phyloP scores from a whole-genome alignment of 2,888 invertebrate species.

The Carpatolechia fugitivella region DNA sequence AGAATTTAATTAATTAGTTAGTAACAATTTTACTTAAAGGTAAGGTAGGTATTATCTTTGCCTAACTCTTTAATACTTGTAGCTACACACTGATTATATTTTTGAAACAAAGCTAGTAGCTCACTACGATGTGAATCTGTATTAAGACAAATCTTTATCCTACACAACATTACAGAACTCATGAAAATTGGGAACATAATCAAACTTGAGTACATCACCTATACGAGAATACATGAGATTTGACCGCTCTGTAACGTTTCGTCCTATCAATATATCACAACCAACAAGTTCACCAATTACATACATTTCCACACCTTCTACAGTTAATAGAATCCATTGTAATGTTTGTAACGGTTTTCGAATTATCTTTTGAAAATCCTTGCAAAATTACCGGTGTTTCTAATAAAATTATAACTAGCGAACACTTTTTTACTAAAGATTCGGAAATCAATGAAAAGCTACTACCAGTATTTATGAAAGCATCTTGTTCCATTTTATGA shows the following conservation, averaged over 20 bases:
- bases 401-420: not conserved
- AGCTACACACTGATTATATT: conserved; percentile 13
- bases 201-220: conserved; percentile 21
- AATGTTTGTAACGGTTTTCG: not conserved
- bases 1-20: too few relatives aligned
- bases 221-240: conserved; percentile 24
- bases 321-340: not conserved
- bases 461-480: conserved; percentile 18
- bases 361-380: not conserved
- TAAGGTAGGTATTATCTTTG: too few relatives aligned
- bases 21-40: too few relatives aligned
- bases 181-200: conserved; percentile 13
- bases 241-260: conserved; percentile 22
- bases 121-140: conserved; percentile 16
- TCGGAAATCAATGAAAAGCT: conserved; percentile 18
- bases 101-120: conserved; percentile 12
- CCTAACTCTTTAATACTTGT: conserved; percentile 14
- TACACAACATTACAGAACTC: conserved; percentile 14
- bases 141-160: conserved; percentile 16
- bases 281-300: conserved; percentile 17
- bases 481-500: not conserved
- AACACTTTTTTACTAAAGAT: not conserved
- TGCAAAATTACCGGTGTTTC: not conserved
- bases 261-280: conserved; percentile 23
- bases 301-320: conserved; percentile 15